These are phyloP conservation scores for Jordanella pulchra DNA, from an alignment of 2,797 vertebrate species.

Conservation along the genomic window DNA sequence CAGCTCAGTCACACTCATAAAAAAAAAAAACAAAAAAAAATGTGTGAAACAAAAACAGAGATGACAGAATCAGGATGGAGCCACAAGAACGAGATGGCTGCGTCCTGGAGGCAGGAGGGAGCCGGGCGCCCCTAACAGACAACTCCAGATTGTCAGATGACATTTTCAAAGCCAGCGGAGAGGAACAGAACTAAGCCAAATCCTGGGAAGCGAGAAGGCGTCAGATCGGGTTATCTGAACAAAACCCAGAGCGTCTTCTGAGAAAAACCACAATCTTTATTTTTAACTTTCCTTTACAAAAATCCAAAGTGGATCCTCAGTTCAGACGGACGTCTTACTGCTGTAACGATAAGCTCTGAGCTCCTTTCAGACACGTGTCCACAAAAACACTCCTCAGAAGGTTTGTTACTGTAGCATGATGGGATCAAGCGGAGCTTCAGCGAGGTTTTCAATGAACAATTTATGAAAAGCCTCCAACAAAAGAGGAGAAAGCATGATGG, in stretches of 20 bases:
- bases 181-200: conserved; percentile 38
- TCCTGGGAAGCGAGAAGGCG: conserved; percentile 24
- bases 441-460: conserved; percentile 62
- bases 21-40: conserved; percentile 16
- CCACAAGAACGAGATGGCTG: conserved; percentile 61
- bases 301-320: background rate
- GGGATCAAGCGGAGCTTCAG: conserved; percentile 26
- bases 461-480: conserved; percentile 59
- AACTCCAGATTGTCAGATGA: conserved; percentile 54
- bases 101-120: conserved; percentile 41
- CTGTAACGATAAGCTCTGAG: background rate
- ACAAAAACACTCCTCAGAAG: conserved; percentile 15
- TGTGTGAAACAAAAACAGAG: conserved; percentile 51
- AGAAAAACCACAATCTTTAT: background rate
- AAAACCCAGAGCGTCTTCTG: background rate
- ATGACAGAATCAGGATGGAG: conserved; percentile 46
- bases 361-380: conserved; percentile 10
- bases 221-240: conserved; percentile 17
- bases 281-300: conserved; percentile 1
- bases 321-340: background rate
- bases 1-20: conserved; percentile 26
- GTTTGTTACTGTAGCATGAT: conserved; percentile 31
- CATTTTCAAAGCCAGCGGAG: conserved; percentile 59
- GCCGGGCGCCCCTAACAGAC: conserved; percentile 26
- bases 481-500: conserved; percentile 30